Base-by-base conservation (phyloP, 2,113 vertebrate genomes). In the Procavia capensis region DNA sequence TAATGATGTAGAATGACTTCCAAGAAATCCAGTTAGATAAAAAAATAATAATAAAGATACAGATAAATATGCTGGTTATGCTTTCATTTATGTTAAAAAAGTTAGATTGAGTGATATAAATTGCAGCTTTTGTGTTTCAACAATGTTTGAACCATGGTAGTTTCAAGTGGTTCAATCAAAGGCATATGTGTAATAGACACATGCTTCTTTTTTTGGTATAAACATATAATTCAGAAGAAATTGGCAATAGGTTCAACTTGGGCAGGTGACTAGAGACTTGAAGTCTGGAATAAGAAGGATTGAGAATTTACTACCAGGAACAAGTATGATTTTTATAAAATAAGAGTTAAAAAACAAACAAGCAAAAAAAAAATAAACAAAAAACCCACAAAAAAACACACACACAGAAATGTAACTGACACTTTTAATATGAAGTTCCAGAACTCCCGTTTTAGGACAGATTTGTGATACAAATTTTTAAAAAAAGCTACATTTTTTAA, bases 51-150 rank as follows among this genome's bases (percentile, higher is more conserved):
- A n/a, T 34, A 74, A 59, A 59, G 57, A 22, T 59, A 16, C 9
- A 64, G 41, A 89, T 43, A 50, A 78, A n/a, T 70, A 43, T 68
- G 54, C 24, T 59, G 47, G 54, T 59, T 76, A 92, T 87, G 13
- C 34, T 78, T 10, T 84, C 29, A 63, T 89, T 54, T 85, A 72
- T 85, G 72, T 94, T 93, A 10, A 59, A 85, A 93, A 85, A 63
- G 34, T 47, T 43, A 88, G n/a, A 50, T 34, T 85, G 13, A 72
- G n/a, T 79, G 29, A 85, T 54, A 85, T 16, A 17, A 93, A 74
- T 9, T 43, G 11, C 29, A 64, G 25, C 9, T 85, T 89, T 80
- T 74, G 43, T 72, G 89, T 80, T 11, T 63, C 22, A 85, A 80
- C 78, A 70, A 84, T 47, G 41, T 80, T 85, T 72, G 63, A 72